Conservation (phyloP, 1,140 invertebrate genomes). For the Grapholita molesta region DNA sequence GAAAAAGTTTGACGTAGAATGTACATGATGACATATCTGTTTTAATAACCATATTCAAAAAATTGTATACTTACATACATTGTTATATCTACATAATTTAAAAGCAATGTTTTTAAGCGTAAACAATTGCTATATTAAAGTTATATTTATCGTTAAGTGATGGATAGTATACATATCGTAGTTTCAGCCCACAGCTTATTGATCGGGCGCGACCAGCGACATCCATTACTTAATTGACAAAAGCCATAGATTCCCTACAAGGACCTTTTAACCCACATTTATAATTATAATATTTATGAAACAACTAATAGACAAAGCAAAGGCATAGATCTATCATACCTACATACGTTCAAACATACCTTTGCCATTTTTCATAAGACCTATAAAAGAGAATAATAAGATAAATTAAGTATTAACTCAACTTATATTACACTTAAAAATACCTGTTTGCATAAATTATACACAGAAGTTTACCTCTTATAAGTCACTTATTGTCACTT, state of each 20-base stretch:
- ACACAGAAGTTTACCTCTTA: neutral
- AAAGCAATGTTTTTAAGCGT: neutral
- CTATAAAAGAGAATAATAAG: constrained; percentile 25
- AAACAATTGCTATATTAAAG: neutral
- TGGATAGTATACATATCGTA: neutral
- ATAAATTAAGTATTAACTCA: neutral
- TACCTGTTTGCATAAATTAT: neutral
- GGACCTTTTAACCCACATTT: neutral
- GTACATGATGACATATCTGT: neutral
- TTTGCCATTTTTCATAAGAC: constrained; percentile 30
- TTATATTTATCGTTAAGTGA: neutral
- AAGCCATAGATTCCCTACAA: constrained; percentile 23
- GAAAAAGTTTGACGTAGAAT: neutral
- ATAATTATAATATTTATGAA: neutral
- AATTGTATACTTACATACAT: neutral
- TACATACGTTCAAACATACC: constrained; percentile 24
- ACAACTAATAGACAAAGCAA: neutral
- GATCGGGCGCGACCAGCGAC: constrained; percentile 18
- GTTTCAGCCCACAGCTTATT: constrained; percentile 4
- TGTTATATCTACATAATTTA: neutral
- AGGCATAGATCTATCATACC: neutral
- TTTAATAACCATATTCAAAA: neutral
- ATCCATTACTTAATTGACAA: constrained; percentile 37
- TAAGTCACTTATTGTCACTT: neutral
- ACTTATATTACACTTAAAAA: neutral